Conservation (phyloP, 23 tunicate genomes). For the Clavelina lepadiformis region DNA sequence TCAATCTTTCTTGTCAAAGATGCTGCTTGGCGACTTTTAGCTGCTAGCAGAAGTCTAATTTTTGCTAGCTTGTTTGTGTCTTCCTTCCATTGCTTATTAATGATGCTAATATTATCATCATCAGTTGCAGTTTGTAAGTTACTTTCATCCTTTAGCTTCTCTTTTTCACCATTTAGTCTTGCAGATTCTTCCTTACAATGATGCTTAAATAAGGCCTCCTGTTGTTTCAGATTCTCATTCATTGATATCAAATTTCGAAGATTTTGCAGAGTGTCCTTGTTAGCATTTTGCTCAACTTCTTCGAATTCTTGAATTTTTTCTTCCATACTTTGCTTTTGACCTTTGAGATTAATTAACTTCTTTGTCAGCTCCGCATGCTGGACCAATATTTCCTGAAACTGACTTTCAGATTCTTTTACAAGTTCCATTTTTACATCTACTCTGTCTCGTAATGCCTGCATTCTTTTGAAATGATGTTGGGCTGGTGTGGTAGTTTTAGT, state of each 20-base stretch:
- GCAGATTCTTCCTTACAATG: slow-evolving; percentile 71
- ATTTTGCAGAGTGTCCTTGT: slow-evolving; percentile 31
- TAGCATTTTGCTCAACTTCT: slow-evolving; percentile 59
- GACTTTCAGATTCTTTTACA: slow-evolving; percentile 6
- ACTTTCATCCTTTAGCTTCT: slow-evolving; percentile 25
- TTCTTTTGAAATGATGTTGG: slow-evolving; percentile 13
- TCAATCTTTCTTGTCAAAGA: slow-evolving; percentile 69
- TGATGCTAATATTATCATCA: slow-evolving; percentile 41
- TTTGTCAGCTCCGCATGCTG: slow-evolving; percentile 17
- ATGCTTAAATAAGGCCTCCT: slow-evolving; percentile 62
- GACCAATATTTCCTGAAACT: background rate
- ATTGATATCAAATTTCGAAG: slow-evolving; percentile 45
- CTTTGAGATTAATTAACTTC: slow-evolving; percentile 6
- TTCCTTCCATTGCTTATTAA: slow-evolving; percentile 51
- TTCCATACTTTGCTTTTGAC: slow-evolving; percentile 14
- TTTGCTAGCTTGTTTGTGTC: slow-evolving; percentile 65
- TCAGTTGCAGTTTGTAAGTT: slow-evolving; percentile 13
- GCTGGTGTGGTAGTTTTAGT: slow-evolving; percentile 14
- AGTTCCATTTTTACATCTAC: slow-evolving; percentile 2
- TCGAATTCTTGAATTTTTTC: slow-evolving; percentile 57
- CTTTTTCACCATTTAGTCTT: slow-evolving; percentile 45
- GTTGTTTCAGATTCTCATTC: slow-evolving; percentile 72
- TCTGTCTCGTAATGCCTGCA: slow-evolving; percentile 22
- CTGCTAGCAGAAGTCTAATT: slow-evolving; percentile 58
- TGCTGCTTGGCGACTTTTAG: slow-evolving; percentile 68